Evolutionary conservation across 2,888 invertebrate genomes (phyloP), one percentile per base, ranked within the genome.

Genomic region (Drymonia ruficornis): DNA sequence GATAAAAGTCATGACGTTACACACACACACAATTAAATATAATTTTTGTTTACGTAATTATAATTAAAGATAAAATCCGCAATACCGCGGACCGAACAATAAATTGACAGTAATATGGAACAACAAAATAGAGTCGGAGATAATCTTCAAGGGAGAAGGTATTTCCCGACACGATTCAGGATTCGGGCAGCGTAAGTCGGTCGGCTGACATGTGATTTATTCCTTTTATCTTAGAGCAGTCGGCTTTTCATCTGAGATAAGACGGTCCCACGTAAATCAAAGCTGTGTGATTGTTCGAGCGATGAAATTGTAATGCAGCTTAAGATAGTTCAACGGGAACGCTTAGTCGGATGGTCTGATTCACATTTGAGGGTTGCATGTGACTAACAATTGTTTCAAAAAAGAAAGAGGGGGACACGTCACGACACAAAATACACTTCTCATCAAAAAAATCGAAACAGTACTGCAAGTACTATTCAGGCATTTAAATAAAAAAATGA

Each of bases 141-240:
- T 72, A 67, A 73, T 73, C 67, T 69, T 69, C 59, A 61, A 71
- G 64, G 59, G 55, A 70, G 63, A 60, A 66, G 73, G 66, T 68
- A 72, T 68, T 68, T 51, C 67, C 59, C 65, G 54, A 58, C 60
- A 53, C 65, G 60, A 67, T 67, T 69, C 65, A 59, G 65, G 63
- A 63, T 62, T 71, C 72, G 74, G 79, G 76, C 81, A 78, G 76
- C 83, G 86, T 85, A 87, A 85, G 87, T 80, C 84, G 78, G 80
- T 83, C 78, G 81, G 68, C 79, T 85, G 88, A 87, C 86, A 82
- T 79, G 84, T 86, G 88, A 89, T 89, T 89, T 88, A 89, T 90
- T 85, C 83, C 83, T 84, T 86, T 89, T 86, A 88, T 89, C 87
- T 87, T 72, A 70, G 80, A 80, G 72, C 73, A 78, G 79, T 74